Evolutionary conservation across 30 jellyfish, hydroid and myxozoan genomes (phyloP).

Genomic region (Cassiopea andromeda): DNA sequence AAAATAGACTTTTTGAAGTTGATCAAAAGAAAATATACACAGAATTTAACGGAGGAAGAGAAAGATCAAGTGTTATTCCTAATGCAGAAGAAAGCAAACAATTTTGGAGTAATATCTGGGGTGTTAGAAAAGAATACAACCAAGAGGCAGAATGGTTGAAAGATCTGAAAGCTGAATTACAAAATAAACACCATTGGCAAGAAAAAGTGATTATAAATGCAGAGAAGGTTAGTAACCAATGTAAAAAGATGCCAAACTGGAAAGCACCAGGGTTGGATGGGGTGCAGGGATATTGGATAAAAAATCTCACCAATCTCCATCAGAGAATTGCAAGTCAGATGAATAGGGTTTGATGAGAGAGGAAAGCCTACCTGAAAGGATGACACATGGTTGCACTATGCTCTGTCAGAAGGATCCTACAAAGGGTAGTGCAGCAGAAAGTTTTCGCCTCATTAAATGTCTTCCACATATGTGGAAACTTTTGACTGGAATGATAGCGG

Average conservation of each 20-base stretch:
- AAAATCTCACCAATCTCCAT: slow-evolving; percentile 27
- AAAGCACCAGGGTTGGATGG: background rate
- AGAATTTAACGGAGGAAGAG: background rate
- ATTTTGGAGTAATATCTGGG: background rate
- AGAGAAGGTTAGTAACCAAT: background rate
- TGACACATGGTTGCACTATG: slow-evolving; percentile 6
- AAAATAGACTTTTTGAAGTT: background rate
- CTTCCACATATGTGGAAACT: background rate
- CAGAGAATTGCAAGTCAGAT: slow-evolving; percentile 21
- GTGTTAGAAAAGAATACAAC: background rate
- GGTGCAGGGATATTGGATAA: slow-evolving; percentile 31
- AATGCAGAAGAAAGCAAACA: background rate
- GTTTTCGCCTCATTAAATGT: slow-evolving; percentile 9
- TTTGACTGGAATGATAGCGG: background rate
- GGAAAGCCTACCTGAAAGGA: slow-evolving; percentile 7
- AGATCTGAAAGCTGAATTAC: background rate
- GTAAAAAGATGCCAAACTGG: background rate
- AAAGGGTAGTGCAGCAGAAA: slow-evolving; percentile 16
- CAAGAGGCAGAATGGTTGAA: background rate
- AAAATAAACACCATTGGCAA: background rate
- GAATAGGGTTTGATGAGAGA: slow-evolving; percentile 1
- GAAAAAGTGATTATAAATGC: background rate
- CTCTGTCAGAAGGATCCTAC: slow-evolving; percentile 38
- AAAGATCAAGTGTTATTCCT: background rate
- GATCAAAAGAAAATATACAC: background rate